These are phyloP conservation scores for Xenops minutus DNA, from an alignment of 2,797 vertebrate species.

Conservation along the genomic window DNA sequence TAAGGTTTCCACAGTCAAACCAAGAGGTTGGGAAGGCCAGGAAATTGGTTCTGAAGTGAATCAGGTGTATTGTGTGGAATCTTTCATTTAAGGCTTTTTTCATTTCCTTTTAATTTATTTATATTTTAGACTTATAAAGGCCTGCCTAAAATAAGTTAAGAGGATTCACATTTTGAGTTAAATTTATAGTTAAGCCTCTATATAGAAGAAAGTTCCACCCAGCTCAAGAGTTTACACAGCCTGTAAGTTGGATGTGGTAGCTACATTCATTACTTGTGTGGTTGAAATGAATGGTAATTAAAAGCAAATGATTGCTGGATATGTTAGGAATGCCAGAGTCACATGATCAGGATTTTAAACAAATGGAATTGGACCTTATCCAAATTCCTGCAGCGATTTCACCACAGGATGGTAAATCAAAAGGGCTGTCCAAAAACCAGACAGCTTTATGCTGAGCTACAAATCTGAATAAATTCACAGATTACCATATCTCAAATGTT, in stretches of 20 bases:
- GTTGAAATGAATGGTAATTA: constrained; percentile 71
- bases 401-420: constrained; percentile 66
- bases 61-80: constrained; percentile 70
- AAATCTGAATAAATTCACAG: constrained; percentile 44
- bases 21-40: constrained; percentile 56
- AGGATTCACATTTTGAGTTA: constrained; percentile 38
- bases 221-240: constrained; percentile 28
- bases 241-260: constrained; percentile 18
- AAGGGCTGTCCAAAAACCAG: constrained; percentile 52
- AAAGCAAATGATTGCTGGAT: constrained; percentile 66
- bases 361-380: constrained; percentile 66
- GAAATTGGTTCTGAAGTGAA: constrained; percentile 70
- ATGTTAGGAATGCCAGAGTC: constrained; percentile 61
- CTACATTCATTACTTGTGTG: constrained; percentile 34
- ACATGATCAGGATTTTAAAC: constrained; percentile 63
- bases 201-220: constrained; percentile 38
- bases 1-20: constrained; percentile 69
- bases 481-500: background rate
- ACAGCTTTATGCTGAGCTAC: constrained; percentile 38
- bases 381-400: constrained; percentile 60
- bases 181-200: constrained; percentile 34
- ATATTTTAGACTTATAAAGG: constrained; percentile 41
- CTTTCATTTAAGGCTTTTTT: constrained; percentile 62
- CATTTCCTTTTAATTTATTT: constrained; percentile 68
- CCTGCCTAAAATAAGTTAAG: constrained; percentile 62